Evolutionary conservation across 1,140 invertebrate genomes (phyloP).

Genomic region (Hypothenemus hampei): DNA sequence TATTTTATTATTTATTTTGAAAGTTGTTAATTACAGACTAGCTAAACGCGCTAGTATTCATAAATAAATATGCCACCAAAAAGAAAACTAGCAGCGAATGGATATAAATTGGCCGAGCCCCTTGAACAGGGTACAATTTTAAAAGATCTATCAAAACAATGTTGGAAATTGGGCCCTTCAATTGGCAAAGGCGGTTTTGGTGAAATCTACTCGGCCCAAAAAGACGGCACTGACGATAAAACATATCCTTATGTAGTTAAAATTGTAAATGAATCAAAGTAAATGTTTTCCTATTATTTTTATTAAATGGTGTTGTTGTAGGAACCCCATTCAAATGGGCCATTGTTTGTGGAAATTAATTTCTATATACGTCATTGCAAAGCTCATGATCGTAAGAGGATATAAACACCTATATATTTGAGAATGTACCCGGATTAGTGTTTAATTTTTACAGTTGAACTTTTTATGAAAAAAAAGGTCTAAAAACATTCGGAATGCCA

Average conservation of each 20-base stretch:
- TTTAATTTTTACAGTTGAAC: constrained; percentile 59
- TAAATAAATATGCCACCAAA: constrained; percentile 28
- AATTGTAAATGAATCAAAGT: constrained; percentile 55
- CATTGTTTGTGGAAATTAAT: constrained; percentile 92
- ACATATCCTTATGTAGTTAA: constrained; percentile 69
- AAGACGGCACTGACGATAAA: constrained; percentile 50
- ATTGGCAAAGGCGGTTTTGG: constrained; percentile 93
- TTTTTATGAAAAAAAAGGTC: constrained; percentile 67
- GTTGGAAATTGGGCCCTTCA: constrained; percentile 80
- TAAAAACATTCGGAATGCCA: constrained; percentile 81
- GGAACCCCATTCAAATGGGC: constrained; percentile 91
- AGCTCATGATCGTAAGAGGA: constrained; percentile 54
- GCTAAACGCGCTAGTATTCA: too few relatives aligned
- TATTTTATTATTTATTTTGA: too few relatives aligned
- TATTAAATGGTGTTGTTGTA: constrained; percentile 45
- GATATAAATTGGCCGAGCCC: constrained; percentile 69
- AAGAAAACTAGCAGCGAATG: constrained; percentile 48
- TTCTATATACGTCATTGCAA: constrained; percentile 88
- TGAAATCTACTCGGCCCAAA: constrained; percentile 77
- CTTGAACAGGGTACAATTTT: constrained; percentile 72
- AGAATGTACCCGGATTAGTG: too few relatives aligned
- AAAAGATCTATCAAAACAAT: constrained; percentile 67
- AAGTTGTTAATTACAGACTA: too few relatives aligned
- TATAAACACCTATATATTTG: too few relatives aligned
- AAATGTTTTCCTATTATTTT: neutral